A percentile compares a stretch with the other conserved stretches of the same genome.
phyloP scores from a whole-genome alignment of 92 coral and sea anemone species.

The Siderastrea siderea region DNA sequence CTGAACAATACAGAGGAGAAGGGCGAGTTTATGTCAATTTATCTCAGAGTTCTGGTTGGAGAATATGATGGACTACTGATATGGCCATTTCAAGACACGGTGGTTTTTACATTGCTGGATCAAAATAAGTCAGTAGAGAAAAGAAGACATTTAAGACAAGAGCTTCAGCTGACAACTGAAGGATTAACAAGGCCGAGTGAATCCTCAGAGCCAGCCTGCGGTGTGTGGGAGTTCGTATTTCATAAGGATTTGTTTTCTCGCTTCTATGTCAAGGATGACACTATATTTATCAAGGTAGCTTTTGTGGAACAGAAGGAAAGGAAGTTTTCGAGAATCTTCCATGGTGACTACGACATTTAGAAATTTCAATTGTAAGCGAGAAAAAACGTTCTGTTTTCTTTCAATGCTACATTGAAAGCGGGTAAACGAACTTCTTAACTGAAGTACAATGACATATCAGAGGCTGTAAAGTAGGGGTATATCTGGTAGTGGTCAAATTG shows the following conservation, averaged over 20 bases:
- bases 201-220: conserved; percentile 45
- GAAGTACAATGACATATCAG: no score
- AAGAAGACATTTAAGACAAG: conserved; percentile 48
- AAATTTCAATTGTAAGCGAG: background rate
- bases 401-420: no score
- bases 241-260: conserved; percentile 60
- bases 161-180: background rate
- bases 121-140: conserved; percentile 52
- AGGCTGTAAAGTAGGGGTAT: no score
- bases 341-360: conserved; percentile 23
- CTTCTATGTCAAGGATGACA: conserved; percentile 63
- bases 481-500: no score
- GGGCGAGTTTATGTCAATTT: conserved; percentile 38
- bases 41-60: conserved; percentile 54
- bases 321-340: conserved; percentile 24
- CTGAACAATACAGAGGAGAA: background rate
- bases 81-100: conserved; percentile 70
- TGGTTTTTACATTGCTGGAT: conserved; percentile 57
- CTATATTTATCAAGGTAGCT: conserved; percentile 53
- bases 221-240: conserved; percentile 47
- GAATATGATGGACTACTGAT: conserved; percentile 64
- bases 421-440: no score
- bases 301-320: conserved; percentile 33
- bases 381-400: background rate
- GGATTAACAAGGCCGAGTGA: conserved; percentile 25